Percentiles rank a stretch among this genome's conserved stretches.
phyloP scores from a whole-genome alignment of 2,797 vertebrate species.

The Antrozous pallidus region DNA sequence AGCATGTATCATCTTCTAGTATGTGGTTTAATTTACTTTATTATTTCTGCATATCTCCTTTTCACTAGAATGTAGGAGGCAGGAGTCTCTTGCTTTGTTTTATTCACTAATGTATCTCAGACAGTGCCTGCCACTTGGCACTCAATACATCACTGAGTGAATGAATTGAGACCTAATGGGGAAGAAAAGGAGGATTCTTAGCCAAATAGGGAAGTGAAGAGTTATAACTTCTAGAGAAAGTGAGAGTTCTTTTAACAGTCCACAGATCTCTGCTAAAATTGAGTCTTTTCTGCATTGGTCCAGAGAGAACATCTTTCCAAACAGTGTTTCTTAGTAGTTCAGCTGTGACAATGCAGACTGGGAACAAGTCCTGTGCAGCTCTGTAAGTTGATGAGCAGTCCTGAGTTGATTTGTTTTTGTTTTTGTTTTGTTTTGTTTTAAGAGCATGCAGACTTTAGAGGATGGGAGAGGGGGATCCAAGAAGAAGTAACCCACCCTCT shows the following conservation, averaged over 20 bases:
- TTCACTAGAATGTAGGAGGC: not conserved
- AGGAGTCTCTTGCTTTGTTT: not conserved
- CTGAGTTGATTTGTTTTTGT: not conserved
- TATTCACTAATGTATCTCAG: not conserved
- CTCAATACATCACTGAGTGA: not conserved
- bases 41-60: not conserved
- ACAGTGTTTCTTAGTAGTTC: not conserved
- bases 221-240: not conserved
- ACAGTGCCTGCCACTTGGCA: not conserved
- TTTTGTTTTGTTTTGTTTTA: not conserved
- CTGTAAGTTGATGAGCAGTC: not conserved
- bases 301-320: not conserved
- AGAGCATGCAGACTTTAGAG: not conserved
- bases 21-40: not conserved
- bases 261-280: not conserved
- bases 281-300: not conserved
- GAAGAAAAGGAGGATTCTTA: not conserved
- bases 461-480: not conserved
- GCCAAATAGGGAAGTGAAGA: not conserved
- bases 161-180: not conserved
- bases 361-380: too few species aligned
- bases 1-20: not conserved
- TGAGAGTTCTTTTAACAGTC: too few species aligned
- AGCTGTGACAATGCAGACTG: fast-evolving
- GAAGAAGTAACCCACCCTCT: not conserved